Evolutionary conservation across 2,888 invertebrate species (phyloP).

Genomic region (Laothoe populi): DNA sequence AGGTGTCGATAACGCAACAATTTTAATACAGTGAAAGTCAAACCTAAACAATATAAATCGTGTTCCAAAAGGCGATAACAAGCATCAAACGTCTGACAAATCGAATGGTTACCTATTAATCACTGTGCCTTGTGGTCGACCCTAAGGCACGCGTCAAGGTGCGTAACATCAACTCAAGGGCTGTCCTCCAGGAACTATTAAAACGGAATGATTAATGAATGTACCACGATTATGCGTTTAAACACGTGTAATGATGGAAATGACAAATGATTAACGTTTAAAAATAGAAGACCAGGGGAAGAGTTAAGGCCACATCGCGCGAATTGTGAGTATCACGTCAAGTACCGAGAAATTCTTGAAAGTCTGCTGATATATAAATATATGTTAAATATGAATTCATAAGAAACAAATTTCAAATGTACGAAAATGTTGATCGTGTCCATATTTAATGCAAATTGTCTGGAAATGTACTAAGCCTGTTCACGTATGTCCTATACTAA

Average conservation of each 20-base stretch:
- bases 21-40: not conserved
- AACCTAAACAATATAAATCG: not conserved
- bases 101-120: slow-evolving; percentile 25
- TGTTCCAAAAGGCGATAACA: slow-evolving; percentile 22
- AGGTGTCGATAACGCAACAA: not conserved
- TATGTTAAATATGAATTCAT: no score
- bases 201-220: not conserved
- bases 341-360: no score
- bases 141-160: slow-evolving; percentile 22
- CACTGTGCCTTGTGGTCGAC: slow-evolving; percentile 11
- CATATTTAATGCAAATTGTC: no score
- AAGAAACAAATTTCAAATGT: no score
- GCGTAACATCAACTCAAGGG: slow-evolving; percentile 9
- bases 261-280: not conserved
- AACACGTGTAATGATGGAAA: not conserved
- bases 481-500: no score
- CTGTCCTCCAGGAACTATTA: slow-evolving; percentile 7
- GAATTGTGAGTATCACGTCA: no score
- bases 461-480: no score
- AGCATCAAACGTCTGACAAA: slow-evolving; percentile 27
- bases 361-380: no score
- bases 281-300: no score
- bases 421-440: no score
- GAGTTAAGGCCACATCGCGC: no score
- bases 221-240: not conserved